Evolutionary conservation across 2,113 vertebrate genomes (phyloP).

Genomic region (Xiphophorus hellerii): DNA sequence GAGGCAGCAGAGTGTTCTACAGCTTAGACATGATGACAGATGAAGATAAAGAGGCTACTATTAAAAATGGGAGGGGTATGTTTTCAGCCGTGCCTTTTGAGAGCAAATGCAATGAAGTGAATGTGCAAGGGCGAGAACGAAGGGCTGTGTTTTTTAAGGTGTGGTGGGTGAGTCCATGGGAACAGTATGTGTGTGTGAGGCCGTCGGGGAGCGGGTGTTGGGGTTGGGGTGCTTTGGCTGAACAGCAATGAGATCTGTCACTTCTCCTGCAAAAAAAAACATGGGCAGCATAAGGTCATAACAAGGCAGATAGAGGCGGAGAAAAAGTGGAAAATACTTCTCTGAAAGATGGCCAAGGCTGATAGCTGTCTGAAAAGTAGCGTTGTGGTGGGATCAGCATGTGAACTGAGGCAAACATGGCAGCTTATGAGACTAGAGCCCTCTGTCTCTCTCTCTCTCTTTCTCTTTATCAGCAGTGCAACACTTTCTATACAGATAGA

Average conservation of each 20-base stretch:
- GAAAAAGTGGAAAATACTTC: slow-evolving; percentile 40
- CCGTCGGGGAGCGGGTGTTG: not conserved
- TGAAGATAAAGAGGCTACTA: slow-evolving; percentile 78
- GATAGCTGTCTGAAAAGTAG: slow-evolving; percentile 71
- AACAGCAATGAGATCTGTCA: slow-evolving; percentile 44
- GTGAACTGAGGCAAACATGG: slow-evolving; percentile 55
- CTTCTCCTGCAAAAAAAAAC: not conserved
- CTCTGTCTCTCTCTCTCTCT: slow-evolving; percentile 8
- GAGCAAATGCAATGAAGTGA: slow-evolving; percentile 67
- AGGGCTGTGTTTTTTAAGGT: slow-evolving; percentile 41
- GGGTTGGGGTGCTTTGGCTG: slow-evolving; percentile 21
- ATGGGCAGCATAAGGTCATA: slow-evolving; percentile 65
- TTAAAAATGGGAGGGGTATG: slow-evolving; percentile 66
- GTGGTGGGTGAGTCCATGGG: slow-evolving; percentile 35
- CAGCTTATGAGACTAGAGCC: slow-evolving; percentile 6
- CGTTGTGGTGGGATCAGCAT: slow-evolving; percentile 55
- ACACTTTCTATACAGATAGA: slow-evolving; percentile 9
- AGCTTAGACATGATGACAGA: slow-evolving; percentile 75
- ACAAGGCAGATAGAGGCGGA: slow-evolving; percentile 50
- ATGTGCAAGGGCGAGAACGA: slow-evolving; percentile 64
- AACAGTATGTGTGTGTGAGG: not conserved
- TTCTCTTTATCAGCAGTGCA: slow-evolving; percentile 12
- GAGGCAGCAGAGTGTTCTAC: slow-evolving; percentile 57
- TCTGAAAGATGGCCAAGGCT: slow-evolving; percentile 72
- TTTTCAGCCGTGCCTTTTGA: slow-evolving; percentile 51